A percentile compares a stretch with the other conserved stretches of the same genome.
These are phyloP conservation scores for Acrossocheilus fasciatus DNA, from an alignment of 2,797 vertebrate genomes.

Conservation along the genomic window DNA sequence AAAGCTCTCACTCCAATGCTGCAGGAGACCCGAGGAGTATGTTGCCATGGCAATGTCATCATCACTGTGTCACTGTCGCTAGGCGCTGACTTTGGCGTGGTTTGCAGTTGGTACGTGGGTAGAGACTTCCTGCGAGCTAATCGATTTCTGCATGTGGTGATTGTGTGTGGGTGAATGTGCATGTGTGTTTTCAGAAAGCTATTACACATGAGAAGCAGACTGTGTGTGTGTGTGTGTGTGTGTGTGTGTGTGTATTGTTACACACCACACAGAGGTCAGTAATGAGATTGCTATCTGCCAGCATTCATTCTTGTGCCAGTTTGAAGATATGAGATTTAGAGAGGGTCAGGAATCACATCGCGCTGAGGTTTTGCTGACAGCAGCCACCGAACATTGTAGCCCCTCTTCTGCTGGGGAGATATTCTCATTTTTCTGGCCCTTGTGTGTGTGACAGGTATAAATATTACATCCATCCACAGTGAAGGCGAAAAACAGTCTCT, in stretches of 20 bases:
- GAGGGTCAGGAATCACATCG: conserved; percentile 52
- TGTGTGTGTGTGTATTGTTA: conserved; percentile 20
- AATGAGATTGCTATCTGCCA: conserved; percentile 62
- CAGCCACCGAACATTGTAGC: conserved; percentile 14
- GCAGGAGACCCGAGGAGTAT: conserved; percentile 33
- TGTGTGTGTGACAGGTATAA: conserved; percentile 63
- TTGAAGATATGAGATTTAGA: conserved; percentile 55
- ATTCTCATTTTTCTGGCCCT: conserved; percentile 53
- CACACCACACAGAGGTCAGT: conserved; percentile 56
- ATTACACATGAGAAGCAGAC: conserved; percentile 40
- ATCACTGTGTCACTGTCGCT: conserved; percentile 55
- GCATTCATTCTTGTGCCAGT: conserved; percentile 54
- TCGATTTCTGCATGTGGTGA: conserved; percentile 46
- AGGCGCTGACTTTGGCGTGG: conserved; percentile 48
- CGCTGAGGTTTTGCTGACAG: conserved; percentile 28
- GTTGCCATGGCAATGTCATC: conserved; percentile 61
- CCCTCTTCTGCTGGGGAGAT: conserved; percentile 27
- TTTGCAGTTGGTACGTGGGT: conserved; percentile 33
- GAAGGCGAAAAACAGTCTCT: conserved; percentile 55
- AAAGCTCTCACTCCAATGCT: conserved; percentile 40
- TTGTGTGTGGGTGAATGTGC: conserved; percentile 33
- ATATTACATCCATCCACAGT: conserved; percentile 63
- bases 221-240: conserved; percentile 19
- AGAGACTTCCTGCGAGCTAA: conserved; percentile 52
- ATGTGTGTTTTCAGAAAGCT: conserved; percentile 32